These are phyloP conservation scores for Phaedon cochleariae DNA, from an alignment of 2,888 invertebrate species.

Conservation along the genomic window DNA sequence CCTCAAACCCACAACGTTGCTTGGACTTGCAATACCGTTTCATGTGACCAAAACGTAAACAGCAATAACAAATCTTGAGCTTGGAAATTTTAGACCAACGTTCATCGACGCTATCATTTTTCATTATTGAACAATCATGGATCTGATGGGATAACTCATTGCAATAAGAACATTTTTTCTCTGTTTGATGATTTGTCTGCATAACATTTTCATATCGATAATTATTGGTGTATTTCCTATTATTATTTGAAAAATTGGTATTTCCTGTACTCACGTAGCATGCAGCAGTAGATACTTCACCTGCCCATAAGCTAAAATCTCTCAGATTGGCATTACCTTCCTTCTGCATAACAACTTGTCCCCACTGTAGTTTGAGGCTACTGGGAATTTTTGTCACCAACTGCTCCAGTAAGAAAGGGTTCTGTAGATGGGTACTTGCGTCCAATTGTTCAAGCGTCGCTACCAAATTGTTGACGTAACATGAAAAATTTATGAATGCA, in stretches of 20 bases:
- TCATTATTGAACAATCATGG: neutral
- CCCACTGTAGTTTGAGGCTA: neutral
- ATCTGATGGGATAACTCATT: neutral
- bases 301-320: neutral
- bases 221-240: neutral
- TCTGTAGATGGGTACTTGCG: neutral
- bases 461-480: constrained; percentile 12
- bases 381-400: neutral
- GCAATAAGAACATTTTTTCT: neutral
- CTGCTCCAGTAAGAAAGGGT: neutral
- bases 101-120: neutral
- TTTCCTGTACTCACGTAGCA: neutral
- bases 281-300: neutral
- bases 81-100: neutral
- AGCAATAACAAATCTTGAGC: neutral
- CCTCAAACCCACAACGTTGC: neutral
- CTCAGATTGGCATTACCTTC: neutral
- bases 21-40: neutral
- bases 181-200: neutral
- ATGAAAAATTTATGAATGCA: neutral
- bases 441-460: constrained; percentile 6
- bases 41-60: neutral
- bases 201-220: neutral
- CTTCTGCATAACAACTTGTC: neutral
- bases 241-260: neutral